Conservation (phyloP, 2,797 vertebrate genomes). For the Bradypodion pumilum region DNA sequence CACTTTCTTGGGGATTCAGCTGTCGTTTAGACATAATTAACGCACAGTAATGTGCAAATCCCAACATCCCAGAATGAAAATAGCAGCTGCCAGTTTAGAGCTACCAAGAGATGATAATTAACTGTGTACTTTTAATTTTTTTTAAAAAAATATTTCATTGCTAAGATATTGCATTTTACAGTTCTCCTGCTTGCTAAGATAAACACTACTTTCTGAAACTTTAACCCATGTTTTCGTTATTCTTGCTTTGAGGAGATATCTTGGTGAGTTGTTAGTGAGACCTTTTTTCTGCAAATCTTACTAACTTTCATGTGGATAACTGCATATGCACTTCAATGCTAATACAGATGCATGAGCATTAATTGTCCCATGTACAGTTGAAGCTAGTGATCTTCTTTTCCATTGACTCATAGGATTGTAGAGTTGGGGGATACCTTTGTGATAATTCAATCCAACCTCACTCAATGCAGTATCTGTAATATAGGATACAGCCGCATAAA, state of each 20-base stretch:
- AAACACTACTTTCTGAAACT: not conserved
- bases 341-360: not conserved
- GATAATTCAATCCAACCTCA: not conserved
- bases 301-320: too few relatives aligned
- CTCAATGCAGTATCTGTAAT: not conserved
- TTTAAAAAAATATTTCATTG: not conserved
- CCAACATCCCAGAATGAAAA: conserved; percentile 12
- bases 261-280: not conserved
- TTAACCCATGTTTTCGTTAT: not conserved
- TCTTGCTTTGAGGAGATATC: not conserved
- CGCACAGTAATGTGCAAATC: not conserved
- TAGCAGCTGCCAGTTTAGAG: not conserved
- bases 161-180: not conserved
- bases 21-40: conserved; percentile 4
- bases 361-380: too few relatives aligned
- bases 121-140: not conserved
- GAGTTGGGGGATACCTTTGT: not conserved
- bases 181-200: not conserved
- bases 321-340: too few relatives aligned
- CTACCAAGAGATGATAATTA: conserved; percentile 4
- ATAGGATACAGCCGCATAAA: too few relatives aligned
- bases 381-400: not conserved
- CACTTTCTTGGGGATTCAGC: not conserved
- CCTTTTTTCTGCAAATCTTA: too few relatives aligned
- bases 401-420: not conserved